Conservation (phyloP, 2,113 vertebrate genomes). For the Sinocyclocheilus anshuiensis region DNA sequence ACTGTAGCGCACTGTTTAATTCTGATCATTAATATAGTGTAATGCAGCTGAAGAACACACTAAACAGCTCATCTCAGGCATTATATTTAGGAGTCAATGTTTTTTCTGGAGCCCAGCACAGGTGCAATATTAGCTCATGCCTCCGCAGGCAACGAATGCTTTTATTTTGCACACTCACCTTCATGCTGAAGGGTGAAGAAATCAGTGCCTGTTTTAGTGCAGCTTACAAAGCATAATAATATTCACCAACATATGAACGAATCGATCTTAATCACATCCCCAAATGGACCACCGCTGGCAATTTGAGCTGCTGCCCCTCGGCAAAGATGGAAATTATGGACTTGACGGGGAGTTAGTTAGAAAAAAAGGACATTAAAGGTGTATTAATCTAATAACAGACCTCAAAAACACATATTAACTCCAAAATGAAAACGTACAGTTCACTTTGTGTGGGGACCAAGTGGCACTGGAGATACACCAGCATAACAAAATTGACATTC, state of each 20-base stretch:
- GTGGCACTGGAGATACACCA: background rate
- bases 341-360: background rate
- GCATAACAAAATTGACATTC: background rate
- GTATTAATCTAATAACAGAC: background rate
- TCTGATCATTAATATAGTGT: constrained; percentile 1
- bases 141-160: constrained; percentile 17
- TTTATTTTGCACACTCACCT: constrained; percentile 41
- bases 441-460: background rate
- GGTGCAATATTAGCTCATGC: constrained; percentile 22
- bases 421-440: background rate
- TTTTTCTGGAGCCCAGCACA: background rate
- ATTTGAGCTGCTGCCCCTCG: background rate
- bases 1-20: constrained; percentile 4
- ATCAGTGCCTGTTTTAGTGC: background rate
- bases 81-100: constrained; percentile 13
- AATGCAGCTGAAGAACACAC: constrained; percentile 29
- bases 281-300: background rate
- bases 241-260: background rate
- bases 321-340: background rate
- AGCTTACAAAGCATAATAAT: constrained; percentile 15
- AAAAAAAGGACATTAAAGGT: background rate
- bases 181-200: constrained; percentile 29
- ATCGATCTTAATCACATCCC: constrained; percentile 1
- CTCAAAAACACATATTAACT: background rate
- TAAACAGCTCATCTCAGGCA: background rate